Conservation (phyloP, 2,113 vertebrate species). For the Catharus minimus region DNA sequence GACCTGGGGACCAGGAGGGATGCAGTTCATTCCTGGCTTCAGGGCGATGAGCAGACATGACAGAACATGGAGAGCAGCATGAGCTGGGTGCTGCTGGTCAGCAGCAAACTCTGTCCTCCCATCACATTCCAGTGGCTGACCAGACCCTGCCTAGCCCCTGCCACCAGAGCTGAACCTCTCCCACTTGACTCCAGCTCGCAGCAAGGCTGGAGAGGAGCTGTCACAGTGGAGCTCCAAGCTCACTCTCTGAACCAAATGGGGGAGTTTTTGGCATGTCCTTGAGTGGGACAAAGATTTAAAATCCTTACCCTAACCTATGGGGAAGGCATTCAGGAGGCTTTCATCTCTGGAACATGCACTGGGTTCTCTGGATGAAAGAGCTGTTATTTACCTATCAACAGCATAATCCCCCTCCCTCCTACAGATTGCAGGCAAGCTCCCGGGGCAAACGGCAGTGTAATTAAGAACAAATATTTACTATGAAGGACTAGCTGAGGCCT, state of each 20-base stretch:
- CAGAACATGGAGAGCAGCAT: neutral
- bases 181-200: neutral
- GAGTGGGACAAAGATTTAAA: slow-evolving; percentile 28
- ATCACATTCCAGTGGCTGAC: neutral
- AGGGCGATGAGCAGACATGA: neutral
- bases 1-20: neutral
- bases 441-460: slow-evolving; percentile 51
- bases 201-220: neutral
- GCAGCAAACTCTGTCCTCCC: neutral
- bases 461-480: slow-evolving; percentile 71
- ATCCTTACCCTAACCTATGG: slow-evolving; percentile 16
- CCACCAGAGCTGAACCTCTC: neutral
- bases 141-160: neutral
- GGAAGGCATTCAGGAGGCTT: slow-evolving; percentile 26
- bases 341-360: slow-evolving; percentile 47
- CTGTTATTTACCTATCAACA: slow-evolving; percentile 66
- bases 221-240: neutral
- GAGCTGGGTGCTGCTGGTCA: neutral
- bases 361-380: slow-evolving; percentile 57
- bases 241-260: neutral
- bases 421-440: slow-evolving; percentile 48
- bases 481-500: slow-evolving; percentile 61
- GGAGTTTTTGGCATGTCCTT: neutral
- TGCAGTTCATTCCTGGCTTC: neutral
- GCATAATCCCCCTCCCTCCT: slow-evolving; percentile 60